Conservation (phyloP, 1,140 invertebrate species). For the Choristoneura fumiferana region DNA sequence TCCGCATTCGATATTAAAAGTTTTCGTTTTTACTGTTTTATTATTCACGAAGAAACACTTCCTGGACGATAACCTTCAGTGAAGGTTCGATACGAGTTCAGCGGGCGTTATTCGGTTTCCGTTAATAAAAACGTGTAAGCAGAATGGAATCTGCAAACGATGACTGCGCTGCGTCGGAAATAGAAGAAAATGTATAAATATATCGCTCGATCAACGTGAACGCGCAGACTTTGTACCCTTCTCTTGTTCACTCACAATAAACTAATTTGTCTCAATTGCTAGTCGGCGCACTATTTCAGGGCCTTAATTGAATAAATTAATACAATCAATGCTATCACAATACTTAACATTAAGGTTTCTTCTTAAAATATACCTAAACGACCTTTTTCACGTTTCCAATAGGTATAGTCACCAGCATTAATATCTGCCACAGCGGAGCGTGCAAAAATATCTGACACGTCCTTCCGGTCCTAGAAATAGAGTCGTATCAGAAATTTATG, state of each 20-base stretch:
- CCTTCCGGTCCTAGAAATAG: no score
- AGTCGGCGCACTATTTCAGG: not conserved
- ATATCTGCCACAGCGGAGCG: no score
- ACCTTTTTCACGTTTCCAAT: no score
- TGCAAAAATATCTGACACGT: no score
- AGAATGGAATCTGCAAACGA: conserved; percentile 6
- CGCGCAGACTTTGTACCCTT: conserved; percentile 1
- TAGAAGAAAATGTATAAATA: conserved; percentile 8
- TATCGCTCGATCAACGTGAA: not conserved
- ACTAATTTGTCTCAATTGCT: conserved; percentile 11
- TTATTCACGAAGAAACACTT: not conserved
- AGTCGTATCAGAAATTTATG: no score
- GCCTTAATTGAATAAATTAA: no score
- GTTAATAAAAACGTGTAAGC: conserved; percentile 11
- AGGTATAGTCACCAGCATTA: no score
- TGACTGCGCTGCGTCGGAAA: conserved; percentile 2
- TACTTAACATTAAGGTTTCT: no score
- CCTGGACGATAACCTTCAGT: conserved; percentile 10
- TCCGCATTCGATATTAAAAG: conserved; percentile 19
- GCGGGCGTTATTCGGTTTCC: not conserved
- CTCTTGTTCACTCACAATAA: conserved; percentile 3
- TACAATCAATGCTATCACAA: no score
- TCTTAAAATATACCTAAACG: no score
- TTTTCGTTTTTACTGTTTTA: not conserved
- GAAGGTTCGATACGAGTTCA: conserved; percentile 4